A percentile compares a stretch with the other conserved stretches of the same genome.
These are phyloP conservation scores for Philereme transversata DNA, from an alignment of 2,888 invertebrate species.

Conservation along the genomic window DNA sequence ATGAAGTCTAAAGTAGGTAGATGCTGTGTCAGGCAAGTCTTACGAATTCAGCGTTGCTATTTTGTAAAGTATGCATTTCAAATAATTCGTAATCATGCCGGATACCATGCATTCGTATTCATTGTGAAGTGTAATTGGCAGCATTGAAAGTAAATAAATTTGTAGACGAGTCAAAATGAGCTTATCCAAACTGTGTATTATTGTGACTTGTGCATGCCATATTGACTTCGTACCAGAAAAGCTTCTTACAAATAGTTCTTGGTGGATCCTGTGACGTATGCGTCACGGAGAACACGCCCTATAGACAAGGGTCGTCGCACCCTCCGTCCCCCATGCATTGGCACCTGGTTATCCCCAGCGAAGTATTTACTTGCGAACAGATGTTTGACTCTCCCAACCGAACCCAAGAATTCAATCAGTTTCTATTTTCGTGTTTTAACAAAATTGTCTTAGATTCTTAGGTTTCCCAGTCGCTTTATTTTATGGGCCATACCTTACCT, in stretches of 20 bases:
- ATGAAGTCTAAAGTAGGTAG: constrained; percentile 30
- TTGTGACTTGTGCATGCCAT: constrained; percentile 3
- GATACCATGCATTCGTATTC: constrained; percentile 3
- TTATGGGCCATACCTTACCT: constrained; percentile 13
- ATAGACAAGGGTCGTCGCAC: constrained; percentile 77
- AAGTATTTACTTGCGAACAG: constrained; percentile 65
- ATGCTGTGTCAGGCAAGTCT: constrained; percentile 39
- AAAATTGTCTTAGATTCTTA: constrained; percentile 8
- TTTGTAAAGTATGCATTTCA: constrained; percentile 13
- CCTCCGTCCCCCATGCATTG: constrained; percentile 69
- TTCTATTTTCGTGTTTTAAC: constrained; percentile 22
- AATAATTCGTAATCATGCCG: constrained; percentile 5
- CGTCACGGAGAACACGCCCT: constrained; percentile 62
- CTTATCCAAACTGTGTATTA: not conserved
- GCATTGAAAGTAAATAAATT: constrained; percentile 1
- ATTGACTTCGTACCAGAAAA: constrained; percentile 4
- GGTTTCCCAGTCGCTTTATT: not conserved
- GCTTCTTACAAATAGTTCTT: constrained; percentile 31
- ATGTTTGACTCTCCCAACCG: constrained; percentile 62
- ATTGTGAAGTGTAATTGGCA: not conserved
- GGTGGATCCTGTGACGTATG: constrained; percentile 49
- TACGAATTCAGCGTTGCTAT: constrained; percentile 23
- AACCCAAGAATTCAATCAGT: constrained; percentile 38
- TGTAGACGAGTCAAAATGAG: not conserved
- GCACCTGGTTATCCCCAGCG: constrained; percentile 74